phyloP scores from a whole-genome alignment of 2,888 invertebrate genomes.

The Drosophila anomalata region DNA sequence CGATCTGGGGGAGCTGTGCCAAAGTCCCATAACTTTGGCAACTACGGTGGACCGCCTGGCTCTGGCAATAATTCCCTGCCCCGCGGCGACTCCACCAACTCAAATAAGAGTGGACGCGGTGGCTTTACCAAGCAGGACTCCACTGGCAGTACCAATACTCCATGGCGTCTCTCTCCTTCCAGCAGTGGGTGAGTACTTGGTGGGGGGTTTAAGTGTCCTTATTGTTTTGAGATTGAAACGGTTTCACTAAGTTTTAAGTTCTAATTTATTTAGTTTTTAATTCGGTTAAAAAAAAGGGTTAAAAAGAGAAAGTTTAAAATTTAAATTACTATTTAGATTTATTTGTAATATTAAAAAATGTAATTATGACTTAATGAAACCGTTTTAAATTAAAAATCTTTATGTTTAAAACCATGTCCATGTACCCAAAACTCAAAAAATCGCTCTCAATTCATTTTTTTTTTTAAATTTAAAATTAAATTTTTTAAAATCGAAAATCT shows the following conservation, averaged over 20 bases:
- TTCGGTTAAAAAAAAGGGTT: not conserved
- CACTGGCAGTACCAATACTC: conserved; percentile 80
- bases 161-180: conserved; percentile 84
- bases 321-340: not conserved
- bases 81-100: conserved; percentile 88
- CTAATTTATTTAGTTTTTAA: not conserved
- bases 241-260: not conserved
- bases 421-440: conserved; percentile 33
- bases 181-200: conserved; percentile 83
- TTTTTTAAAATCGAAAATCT: conserved; percentile 32
- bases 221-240: not conserved
- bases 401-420: conserved; percentile 23
- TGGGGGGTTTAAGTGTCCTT: not conserved
- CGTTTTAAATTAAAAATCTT: conserved; percentile 10
- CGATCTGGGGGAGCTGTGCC: conserved; percentile 85
- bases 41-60: conserved; percentile 87
- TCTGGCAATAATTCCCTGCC: conserved; percentile 84
- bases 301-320: not conserved
- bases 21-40: conserved; percentile 95
- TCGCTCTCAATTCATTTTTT: conserved; percentile 52
- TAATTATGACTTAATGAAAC: conserved; percentile 2
- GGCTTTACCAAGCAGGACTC: conserved; percentile 90
- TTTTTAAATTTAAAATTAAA: conserved; percentile 10
- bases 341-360: too few relatives aligned
- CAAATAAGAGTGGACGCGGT: conserved; percentile 87